Evolutionary conservation across 1,140 invertebrate genomes (phyloP), one percentile per base, ranked within the genome.

Genomic region (Mylabris phalerata): DNA sequence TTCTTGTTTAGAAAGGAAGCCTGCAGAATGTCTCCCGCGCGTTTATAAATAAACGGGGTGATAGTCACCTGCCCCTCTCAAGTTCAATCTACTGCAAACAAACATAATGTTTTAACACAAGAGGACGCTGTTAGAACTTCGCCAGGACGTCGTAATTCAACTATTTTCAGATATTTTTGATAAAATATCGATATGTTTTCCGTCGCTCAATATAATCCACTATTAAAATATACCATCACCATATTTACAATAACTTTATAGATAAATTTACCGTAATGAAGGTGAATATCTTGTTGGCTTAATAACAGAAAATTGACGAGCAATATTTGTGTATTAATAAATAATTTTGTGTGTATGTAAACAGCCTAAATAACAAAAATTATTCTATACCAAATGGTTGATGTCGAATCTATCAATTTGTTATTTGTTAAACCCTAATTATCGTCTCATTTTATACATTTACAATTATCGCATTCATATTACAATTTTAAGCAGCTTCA

Each of bases 21-120:
- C 68, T 72, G 70, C 64, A 62, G 63, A 71, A 68, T 71, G 66
- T 72, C 69, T 71, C 62, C 64, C 62, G 60, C 57, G 45, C 65
- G 60, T 62, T 61, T 67, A 70, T 69, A 70, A 71, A 70, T 68
- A 70, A 69, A 66, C 63, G 57, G 64, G 64, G 66, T 66, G 66
- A 66, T 68, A 67, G 62, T 69, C 61, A 69, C 64, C 64, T 69
- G 66, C 66, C 66, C 55, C 62, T 63, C 59, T 67, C 59, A 59
- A 62, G 49, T 64, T 68, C 57, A 64, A 62, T 66, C 57, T 64
- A 67, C 56, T 50, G 55, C 64, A 68, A 68, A 66, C 66, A 68
- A 65, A 61, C 65, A 65, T 44, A 45, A 43, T 55, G 50, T 56
- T 62, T 56, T 58, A 60, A 64, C 54, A 67, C 57, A 67, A 60